Evolutionary conservation across 2,888 invertebrate genomes (phyloP).

Genomic region (Auanema freiburgensis): DNA sequence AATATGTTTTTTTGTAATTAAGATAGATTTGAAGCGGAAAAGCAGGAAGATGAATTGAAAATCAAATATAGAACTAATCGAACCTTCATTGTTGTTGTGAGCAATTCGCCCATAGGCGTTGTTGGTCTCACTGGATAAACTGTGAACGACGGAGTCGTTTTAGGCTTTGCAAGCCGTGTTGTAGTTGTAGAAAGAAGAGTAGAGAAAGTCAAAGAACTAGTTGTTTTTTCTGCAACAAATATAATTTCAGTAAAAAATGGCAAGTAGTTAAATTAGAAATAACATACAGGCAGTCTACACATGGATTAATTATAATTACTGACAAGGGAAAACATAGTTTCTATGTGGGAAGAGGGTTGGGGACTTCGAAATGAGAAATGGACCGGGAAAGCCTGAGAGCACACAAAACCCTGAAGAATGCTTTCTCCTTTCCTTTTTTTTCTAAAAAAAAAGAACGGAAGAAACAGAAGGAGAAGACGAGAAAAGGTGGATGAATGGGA

Average conservation of each 20-base stretch:
- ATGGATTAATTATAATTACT: no score
- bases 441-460: neutral
- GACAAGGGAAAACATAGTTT: no score
- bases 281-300: no score
- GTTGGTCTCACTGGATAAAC: slow-evolving; percentile 57
- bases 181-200: slow-evolving; percentile 20
- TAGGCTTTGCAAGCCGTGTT: slow-evolving; percentile 19
- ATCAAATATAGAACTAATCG: slow-evolving; percentile 9
- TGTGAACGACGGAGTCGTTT: slow-evolving; percentile 40
- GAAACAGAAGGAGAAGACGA: slow-evolving; percentile 11
- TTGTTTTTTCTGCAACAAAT: slow-evolving; percentile 19
- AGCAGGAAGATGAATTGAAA: slow-evolving; percentile 13
- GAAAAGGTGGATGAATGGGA: slow-evolving; percentile 11
- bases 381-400: neutral
- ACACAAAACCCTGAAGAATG: neutral
- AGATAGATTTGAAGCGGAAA: slow-evolving; percentile 3
- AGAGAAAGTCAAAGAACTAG: slow-evolving; percentile 15
- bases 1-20: slow-evolving; percentile 8
- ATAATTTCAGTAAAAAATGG: neutral
- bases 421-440: no score
- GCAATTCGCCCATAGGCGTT: slow-evolving; percentile 56
- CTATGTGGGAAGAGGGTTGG: neutral
- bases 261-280: no score
- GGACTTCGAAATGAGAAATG: neutral
- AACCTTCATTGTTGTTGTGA: slow-evolving; percentile 52